Evolutionary conservation across 2,888 invertebrate genomes (phyloP).

Genomic region (Diloba caeruleocephala): DNA sequence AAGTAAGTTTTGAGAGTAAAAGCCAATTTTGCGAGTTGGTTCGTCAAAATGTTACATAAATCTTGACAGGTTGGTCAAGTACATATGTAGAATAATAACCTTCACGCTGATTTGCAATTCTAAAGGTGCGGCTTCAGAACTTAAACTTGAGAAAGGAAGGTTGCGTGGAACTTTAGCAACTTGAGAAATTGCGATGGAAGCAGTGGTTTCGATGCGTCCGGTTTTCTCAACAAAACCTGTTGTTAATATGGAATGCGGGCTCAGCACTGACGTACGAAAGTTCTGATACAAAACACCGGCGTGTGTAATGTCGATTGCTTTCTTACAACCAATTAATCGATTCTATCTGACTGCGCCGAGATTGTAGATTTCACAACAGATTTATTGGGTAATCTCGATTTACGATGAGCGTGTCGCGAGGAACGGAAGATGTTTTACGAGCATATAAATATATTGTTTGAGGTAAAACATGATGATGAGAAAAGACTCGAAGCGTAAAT

Average conservation of each 20-base stretch:
- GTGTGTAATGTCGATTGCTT: constrained; percentile 52
- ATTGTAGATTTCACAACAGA: constrained; percentile 48
- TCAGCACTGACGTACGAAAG: constrained; percentile 69
- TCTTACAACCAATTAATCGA: constrained; percentile 60
- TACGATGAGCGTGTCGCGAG: constrained; percentile 19
- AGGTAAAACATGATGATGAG: constrained; percentile 10
- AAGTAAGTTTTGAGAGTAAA: constrained; percentile 36
- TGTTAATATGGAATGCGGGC: constrained; percentile 68
- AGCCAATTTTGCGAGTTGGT: constrained; percentile 18
- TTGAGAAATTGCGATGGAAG: constrained; percentile 57
- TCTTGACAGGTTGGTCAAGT: constrained; percentile 18
- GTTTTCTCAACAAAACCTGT: constrained; percentile 75
- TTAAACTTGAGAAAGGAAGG: constrained; percentile 52
- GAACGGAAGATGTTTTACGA: constrained; percentile 37
- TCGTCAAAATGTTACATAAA: constrained; percentile 11
- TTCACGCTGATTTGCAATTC: constrained; percentile 40
- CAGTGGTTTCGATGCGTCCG: constrained; percentile 67
- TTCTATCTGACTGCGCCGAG: constrained; percentile 38
- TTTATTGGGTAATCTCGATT: constrained; percentile 40
- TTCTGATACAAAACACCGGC: constrained; percentile 55
- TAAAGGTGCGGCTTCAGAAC: constrained; percentile 49
- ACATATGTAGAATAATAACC: constrained; percentile 33
- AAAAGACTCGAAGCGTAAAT: constrained; percentile 20
- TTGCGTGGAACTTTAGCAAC: constrained; percentile 43
- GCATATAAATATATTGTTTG: constrained; percentile 24